phyloP scores from a whole-genome alignment of 2,888 invertebrate species.

The Lomographa bimaculata region DNA sequence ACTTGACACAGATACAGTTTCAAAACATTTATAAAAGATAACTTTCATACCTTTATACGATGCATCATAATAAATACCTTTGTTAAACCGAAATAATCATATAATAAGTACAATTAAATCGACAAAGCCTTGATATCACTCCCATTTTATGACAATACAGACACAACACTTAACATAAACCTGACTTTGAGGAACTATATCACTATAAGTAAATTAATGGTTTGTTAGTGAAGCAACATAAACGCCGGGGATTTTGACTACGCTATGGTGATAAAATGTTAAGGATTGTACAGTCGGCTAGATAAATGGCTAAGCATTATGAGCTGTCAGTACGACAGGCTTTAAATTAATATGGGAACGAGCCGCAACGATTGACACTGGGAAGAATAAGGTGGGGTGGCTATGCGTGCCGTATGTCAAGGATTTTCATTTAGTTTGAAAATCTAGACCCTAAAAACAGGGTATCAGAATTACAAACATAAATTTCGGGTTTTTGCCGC shows the following conservation, averaged over 20 bases:
- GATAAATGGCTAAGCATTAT: constrained; percentile 70
- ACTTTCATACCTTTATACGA: too few species aligned
- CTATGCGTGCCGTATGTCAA: constrained; percentile 27
- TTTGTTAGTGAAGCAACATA: constrained; percentile 28
- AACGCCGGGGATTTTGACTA: constrained; percentile 40
- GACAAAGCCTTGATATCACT: constrained; percentile 5
- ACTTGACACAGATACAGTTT: too few species aligned
- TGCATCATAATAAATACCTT: too few species aligned
- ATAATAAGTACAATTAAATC: constrained; percentile 1
- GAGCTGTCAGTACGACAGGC: constrained; percentile 62
- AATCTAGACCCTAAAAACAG: too few species aligned
- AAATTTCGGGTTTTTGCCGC: too few species aligned
- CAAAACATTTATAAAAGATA: too few species aligned
- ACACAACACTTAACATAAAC: too few species aligned
- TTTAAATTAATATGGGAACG: constrained; percentile 78
- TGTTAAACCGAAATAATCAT: neutral
- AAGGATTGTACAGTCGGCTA: constrained; percentile 37
- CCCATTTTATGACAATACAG: neutral
- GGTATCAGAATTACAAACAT: too few species aligned
- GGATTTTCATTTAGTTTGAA: constrained; percentile 1
- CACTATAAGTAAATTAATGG: constrained; percentile 11
- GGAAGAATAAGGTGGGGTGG: constrained; percentile 43
- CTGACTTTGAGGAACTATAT: neutral
- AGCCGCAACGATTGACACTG: constrained; percentile 56
- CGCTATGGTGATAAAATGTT: constrained; percentile 34